Conservation (phyloP, 2,113 vertebrate species). For the Electrona antarctica region DNA sequence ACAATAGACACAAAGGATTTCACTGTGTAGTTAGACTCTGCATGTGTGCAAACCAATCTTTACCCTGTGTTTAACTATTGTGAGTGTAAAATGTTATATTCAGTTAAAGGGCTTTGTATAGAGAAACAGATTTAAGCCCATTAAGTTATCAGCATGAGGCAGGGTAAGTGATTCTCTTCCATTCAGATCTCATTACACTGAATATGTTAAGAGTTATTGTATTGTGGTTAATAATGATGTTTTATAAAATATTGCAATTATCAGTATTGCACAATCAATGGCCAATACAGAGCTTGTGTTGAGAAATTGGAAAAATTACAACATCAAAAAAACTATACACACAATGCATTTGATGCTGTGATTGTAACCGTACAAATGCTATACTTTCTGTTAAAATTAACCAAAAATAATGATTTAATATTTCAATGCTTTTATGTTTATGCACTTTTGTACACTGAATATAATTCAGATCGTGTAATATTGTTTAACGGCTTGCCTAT, state of each 20-base stretch:
- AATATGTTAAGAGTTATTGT: neutral
- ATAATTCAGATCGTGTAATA: too few relatives aligned
- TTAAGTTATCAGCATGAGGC: neutral
- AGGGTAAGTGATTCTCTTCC: neutral
- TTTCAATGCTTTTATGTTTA: too few relatives aligned
- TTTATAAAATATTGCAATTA: neutral
- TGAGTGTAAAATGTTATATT: too few relatives aligned
- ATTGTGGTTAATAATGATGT: neutral
- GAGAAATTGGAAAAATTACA: neutral
- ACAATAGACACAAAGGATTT: too few relatives aligned
- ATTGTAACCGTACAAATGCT: neutral
- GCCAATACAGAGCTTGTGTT: neutral
- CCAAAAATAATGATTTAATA: constrained; percentile 22
- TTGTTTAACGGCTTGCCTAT: constrained; percentile 23
- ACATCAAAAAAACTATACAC: neutral
- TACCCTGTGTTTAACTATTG: too few relatives aligned
- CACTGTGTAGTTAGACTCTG: too few relatives aligned
- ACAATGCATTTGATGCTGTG: neutral
- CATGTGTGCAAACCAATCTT: too few relatives aligned
- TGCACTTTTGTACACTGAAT: neutral
- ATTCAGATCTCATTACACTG: too few relatives aligned
- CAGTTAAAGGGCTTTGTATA: neutral
- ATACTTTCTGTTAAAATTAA: neutral
- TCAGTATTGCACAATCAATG: neutral
- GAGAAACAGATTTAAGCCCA: neutral